Conservation (phyloP, 1,140 invertebrate species). For the Forficula auricularia region DNA sequence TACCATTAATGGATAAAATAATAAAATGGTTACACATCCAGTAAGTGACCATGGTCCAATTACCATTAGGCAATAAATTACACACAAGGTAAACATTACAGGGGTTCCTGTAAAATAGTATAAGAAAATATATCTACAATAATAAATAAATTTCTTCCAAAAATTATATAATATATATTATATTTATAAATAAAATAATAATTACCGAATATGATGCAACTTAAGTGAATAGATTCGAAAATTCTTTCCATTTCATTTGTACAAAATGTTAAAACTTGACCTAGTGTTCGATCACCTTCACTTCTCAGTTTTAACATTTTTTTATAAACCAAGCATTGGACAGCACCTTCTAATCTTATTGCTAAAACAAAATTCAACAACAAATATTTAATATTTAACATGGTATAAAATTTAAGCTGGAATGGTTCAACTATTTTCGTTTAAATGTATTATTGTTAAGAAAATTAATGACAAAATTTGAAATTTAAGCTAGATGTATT, state of each 20-base stretch:
- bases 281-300: conserved; percentile 15
- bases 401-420: background rate
- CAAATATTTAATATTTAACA: background rate
- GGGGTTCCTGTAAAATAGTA: conserved; percentile 13
- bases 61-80: conserved; percentile 14
- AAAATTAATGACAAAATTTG: too few relatives aligned
- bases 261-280: conserved; percentile 17
- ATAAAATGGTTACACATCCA: conserved; percentile 16
- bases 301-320: conserved; percentile 15
- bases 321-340: conserved; percentile 17
- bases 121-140: background rate
- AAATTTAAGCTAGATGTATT: too few relatives aligned
- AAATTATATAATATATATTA: background rate
- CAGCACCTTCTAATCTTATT: conserved; percentile 15
- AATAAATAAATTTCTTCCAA: background rate
- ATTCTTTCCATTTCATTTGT: conserved; percentile 19
- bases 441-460: background rate
- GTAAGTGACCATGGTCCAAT: conserved; percentile 17
- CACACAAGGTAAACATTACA: conserved; percentile 16
- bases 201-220: conserved; percentile 14
- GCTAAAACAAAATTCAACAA: conserved; percentile 7
- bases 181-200: conserved; percentile 1
- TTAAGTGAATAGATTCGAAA: conserved; percentile 16
- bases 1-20: conserved; percentile 19
- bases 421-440: background rate